Evolutionary conservation across 2,113 vertebrate genomes (phyloP).

Genomic region (Oryzias curvinotus): DNA sequence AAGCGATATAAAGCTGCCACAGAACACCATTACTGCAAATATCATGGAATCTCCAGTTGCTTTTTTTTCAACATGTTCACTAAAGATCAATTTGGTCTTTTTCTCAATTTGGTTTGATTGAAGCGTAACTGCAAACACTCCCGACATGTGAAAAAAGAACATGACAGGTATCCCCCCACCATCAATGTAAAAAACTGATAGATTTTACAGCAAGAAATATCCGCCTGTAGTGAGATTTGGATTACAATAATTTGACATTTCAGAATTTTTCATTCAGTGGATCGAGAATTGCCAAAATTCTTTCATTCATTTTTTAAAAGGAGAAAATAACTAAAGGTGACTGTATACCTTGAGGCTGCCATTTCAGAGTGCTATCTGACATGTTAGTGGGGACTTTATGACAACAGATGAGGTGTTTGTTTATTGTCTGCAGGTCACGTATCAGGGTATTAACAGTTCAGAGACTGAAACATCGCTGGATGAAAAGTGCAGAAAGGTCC

Average conservation of each 20-base stretch:
- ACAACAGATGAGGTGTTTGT: conserved; percentile 2
- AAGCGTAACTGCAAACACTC: conserved; percentile 61
- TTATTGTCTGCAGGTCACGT: conserved; percentile 17
- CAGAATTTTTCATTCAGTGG: conserved; percentile 36
- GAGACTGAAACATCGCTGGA: conserved; percentile 12
- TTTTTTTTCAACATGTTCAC: conserved; percentile 24
- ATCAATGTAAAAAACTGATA: conserved; percentile 51
- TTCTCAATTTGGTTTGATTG: conserved; percentile 41
- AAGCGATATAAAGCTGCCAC: too few species aligned
- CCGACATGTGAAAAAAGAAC: conserved; percentile 52
- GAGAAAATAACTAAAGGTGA: background rate
- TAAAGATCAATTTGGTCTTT: conserved; percentile 26
- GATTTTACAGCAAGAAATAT: too few species aligned
- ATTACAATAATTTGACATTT: conserved; percentile 9
- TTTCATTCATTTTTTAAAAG: background rate
- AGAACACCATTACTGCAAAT: background rate
- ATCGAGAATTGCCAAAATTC: conserved; percentile 26
- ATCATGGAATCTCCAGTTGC: conserved; percentile 9
- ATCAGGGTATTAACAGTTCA: conserved; percentile 33
- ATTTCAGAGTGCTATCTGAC: conserved; percentile 8
- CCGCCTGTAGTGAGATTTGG: too few species aligned
- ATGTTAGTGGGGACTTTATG: conserved; percentile 1
- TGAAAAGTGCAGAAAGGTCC: conserved; percentile 23
- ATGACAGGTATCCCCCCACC: conserved; percentile 35
- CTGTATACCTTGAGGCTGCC: background rate